Base-by-base conservation (phyloP, 2,888 invertebrate genomes). In the Standfussiana lucernea region DNA sequence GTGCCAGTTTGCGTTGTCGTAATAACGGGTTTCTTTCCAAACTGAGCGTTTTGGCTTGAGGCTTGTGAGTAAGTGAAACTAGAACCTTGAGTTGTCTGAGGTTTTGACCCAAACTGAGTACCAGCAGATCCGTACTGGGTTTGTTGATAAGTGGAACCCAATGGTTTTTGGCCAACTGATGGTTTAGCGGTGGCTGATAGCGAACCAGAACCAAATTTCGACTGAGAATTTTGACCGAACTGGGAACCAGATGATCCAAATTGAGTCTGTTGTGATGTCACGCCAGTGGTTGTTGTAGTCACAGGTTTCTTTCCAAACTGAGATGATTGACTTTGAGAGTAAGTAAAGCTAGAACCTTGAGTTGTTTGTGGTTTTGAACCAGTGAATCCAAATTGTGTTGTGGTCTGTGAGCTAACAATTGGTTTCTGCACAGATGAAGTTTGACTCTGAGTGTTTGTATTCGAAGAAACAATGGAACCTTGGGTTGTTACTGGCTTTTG, bases 381-480 rank as follows among this genome's bases (percentile, higher is more conserved):
- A 50, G n/a, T 28, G 6, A 61, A 8, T 6, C 77, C 76, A 47
- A 76, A 78, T 18, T 66, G 50, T 24, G 61, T 21, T 21, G 32
- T 10, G 1, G 62, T 53, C 13, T 80, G 68, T 50, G 64, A 32
- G 15, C 11, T 56, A 18, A 40, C 56, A 1, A 42, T 21, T 2
- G 84, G 85, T 42, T 75, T 84, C 68, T 72, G 68, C 2, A 59
- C 75, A 65, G 73, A 77, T 6, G 76, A 69, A 21, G 70, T 28
- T 53, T 75, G 75, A 47, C 45, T 66, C 40, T 74, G 78, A 18
- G 53, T 56, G 42, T 73, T 64, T n/a, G 67, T 50, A 37, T 74
- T 80, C 21, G 82, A 65, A 37, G 80, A 67, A 42, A 75, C 66
- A 21, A 47, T 64, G 13, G 80, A 68, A 42, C 76, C 74, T 59